Evolutionary conservation across 2,888 invertebrate genomes (phyloP).

Genomic region (Tromatobia lineatoria): DNA sequence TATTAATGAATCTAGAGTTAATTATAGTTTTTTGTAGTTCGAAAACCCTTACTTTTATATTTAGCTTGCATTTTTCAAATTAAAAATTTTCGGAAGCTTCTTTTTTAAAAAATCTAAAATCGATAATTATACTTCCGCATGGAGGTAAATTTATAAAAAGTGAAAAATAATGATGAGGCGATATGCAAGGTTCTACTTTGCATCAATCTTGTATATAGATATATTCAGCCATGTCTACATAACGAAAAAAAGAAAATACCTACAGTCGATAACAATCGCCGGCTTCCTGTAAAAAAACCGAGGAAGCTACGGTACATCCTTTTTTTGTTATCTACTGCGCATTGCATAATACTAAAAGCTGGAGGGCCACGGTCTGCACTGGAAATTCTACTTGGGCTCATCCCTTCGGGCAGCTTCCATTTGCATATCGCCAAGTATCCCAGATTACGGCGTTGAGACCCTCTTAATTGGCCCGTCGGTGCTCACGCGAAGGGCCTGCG

Average conservation of each 20-base stretch:
- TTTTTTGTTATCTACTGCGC: neutral
- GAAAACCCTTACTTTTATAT: no score
- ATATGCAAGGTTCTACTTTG: no score
- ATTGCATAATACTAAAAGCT: constrained; percentile 13
- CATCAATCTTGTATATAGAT: no score
- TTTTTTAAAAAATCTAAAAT: no score
- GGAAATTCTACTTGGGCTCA: constrained; percentile 36
- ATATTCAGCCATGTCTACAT: constrained; percentile 7
- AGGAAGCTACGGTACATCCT: neutral
- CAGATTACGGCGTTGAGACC: constrained; percentile 74
- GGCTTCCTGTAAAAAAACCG: constrained; percentile 13
- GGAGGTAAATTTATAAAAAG: no score
- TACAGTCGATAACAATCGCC: constrained; percentile 39
- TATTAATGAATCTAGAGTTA: no score
- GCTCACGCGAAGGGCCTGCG: constrained; percentile 50
- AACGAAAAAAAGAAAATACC: constrained; percentile 25
- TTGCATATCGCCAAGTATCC: constrained; percentile 75
- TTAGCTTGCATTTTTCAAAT: no score
- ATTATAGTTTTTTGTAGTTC: no score
- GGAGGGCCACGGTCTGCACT: constrained; percentile 21
- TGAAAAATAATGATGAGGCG: no score
- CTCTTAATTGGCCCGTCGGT: constrained; percentile 76
- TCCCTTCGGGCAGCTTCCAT: constrained; percentile 57
- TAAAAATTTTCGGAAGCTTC: no score
- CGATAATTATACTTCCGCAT: no score